These are phyloP conservation scores for Augochlora pura DNA, from an alignment of 1,140 invertebrate species.

Conservation along the genomic window DNA sequence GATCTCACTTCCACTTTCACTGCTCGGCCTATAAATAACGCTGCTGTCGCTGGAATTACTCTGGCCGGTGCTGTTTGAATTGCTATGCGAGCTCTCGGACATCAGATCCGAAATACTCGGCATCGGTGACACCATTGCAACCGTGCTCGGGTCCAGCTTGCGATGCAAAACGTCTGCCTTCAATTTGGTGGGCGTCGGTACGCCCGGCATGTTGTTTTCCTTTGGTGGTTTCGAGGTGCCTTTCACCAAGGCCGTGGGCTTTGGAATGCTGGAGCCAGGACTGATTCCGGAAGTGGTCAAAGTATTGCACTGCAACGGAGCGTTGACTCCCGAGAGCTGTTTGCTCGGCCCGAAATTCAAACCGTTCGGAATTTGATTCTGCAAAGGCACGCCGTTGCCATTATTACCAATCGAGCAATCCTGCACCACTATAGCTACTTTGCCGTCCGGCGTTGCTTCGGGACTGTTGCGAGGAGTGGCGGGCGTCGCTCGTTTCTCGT, in stretches of 20 bases:
- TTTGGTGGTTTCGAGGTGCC: slow-evolving; percentile 87
- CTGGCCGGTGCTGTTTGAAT: slow-evolving; percentile 82
- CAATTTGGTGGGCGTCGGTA: slow-evolving; percentile 66
- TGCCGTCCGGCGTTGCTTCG: slow-evolving; percentile 17
- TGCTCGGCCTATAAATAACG: slow-evolving; percentile 85
- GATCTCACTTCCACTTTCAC: slow-evolving; percentile 84
- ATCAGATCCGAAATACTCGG: slow-evolving; percentile 81
- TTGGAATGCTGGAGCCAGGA: slow-evolving; percentile 88
- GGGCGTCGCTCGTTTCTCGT: neutral
- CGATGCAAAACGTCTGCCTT: slow-evolving; percentile 70
- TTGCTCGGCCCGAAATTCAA: slow-evolving; percentile 39
- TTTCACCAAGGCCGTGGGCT: slow-evolving; percentile 94
- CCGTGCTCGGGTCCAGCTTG: slow-evolving; percentile 83
- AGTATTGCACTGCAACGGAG: slow-evolving; percentile 45
- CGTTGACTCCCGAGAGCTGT: slow-evolving; percentile 13
- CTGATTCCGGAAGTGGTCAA: slow-evolving; percentile 47
- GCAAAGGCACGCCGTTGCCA: neutral
- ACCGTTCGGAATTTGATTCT: neutral
- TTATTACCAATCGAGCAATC: neutral
- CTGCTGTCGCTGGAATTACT: slow-evolving; percentile 85
- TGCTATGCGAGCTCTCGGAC: slow-evolving; percentile 82
- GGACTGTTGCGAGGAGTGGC: neutral
- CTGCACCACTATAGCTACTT: slow-evolving; percentile 1
- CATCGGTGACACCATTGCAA: slow-evolving; percentile 89
- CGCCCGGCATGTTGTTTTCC: slow-evolving; percentile 64